Percentiles rank a stretch among this genome's conserved stretches.
Evolutionary conservation across 2,113 vertebrate species (phyloP).

Genomic region (Campylorhamphus procurvoides): DNA sequence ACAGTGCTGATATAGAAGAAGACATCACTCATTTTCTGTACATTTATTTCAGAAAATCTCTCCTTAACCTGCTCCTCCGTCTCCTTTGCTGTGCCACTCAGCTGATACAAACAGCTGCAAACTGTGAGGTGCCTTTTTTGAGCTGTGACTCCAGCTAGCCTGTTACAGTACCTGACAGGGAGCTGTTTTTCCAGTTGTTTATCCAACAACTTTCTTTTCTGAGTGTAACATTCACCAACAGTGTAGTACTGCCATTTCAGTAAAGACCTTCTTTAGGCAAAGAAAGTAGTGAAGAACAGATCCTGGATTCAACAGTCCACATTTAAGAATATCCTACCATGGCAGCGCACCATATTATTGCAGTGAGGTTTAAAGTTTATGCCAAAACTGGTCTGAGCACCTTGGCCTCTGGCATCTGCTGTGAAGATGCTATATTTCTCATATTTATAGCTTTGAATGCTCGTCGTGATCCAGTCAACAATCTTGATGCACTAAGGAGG

Average conservation of each 20-base stretch:
- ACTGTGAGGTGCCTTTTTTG: neutral
- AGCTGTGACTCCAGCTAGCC: neutral
- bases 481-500: neutral
- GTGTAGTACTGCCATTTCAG: neutral
- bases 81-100: neutral
- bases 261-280: neutral
- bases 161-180: neutral
- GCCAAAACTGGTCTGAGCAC: neutral
- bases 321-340: neutral
- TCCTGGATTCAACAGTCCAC: neutral
- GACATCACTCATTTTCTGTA: neutral
- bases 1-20: neutral
- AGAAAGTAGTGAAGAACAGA: neutral
- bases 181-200: neutral
- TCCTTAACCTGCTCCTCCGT: neutral
- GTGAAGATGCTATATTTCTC: neutral
- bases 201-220: neutral
- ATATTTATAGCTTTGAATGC: neutral
- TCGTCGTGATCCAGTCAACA: neutral
- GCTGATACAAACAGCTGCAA: neutral
- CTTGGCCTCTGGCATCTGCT: neutral
- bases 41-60: neutral
- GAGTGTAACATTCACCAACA: neutral
- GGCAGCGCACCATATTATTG: neutral
- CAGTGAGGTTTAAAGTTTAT: neutral